A percentile compares a stretch with the other conserved stretches of the same genome.
These are phyloP conservation scores for Coregonus ussuriensis DNA, from an alignment of 2,797 vertebrate species.

Conservation along the genomic window DNA sequence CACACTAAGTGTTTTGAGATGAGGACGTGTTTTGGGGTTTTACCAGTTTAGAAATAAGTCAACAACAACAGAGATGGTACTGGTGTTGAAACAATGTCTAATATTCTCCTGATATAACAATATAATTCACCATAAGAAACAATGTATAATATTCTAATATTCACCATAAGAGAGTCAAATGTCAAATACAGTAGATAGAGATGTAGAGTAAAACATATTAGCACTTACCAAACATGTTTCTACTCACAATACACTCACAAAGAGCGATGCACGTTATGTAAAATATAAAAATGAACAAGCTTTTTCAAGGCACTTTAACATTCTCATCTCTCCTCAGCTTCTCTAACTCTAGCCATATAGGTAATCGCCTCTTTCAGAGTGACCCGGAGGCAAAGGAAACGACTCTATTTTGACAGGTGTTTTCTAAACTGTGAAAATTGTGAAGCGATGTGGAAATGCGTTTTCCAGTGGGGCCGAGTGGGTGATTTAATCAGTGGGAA, in stretches of 20 bases:
- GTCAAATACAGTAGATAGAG: neutral
- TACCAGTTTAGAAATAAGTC: neutral
- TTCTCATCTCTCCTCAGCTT: slow-evolving; percentile 34
- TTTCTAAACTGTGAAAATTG: slow-evolving; percentile 64
- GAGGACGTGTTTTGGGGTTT: neutral
- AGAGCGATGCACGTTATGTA: slow-evolving; percentile 1
- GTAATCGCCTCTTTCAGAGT: slow-evolving; percentile 47
- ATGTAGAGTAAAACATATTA: neutral
- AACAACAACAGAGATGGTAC: neutral
- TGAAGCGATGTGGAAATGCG: slow-evolving; percentile 56
- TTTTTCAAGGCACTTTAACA: slow-evolving; percentile 25
- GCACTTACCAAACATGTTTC: neutral
- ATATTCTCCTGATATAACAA: no score
- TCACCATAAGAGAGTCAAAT: no score
- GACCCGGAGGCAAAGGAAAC: slow-evolving; percentile 29
- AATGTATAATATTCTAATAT: neutral
- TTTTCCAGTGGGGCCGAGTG: slow-evolving; percentile 53
- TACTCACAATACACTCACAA: neutral
- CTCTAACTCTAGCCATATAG: slow-evolving; percentile 32
- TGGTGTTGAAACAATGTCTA: neutral
- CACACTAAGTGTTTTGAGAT: neutral
- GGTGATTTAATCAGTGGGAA: slow-evolving; percentile 60
- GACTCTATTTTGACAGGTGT: slow-evolving; percentile 56
- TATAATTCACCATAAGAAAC: no score
- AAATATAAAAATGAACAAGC: slow-evolving; percentile 35